Evolutionary conservation across 1,140 invertebrate species (phyloP).

Genomic region (Drosophila seguyi): DNA sequence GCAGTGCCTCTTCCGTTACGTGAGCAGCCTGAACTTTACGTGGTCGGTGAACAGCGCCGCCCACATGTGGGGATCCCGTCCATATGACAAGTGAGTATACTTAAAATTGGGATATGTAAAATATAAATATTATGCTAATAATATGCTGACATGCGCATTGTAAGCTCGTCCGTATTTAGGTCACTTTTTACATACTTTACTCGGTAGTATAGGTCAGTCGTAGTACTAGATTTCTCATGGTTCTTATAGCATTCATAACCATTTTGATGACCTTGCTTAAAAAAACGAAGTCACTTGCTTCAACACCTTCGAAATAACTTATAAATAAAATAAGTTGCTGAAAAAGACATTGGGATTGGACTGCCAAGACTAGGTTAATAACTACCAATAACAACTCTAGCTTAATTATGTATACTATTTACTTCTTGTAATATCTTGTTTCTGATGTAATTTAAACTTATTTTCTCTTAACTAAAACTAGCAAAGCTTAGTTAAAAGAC

Average conservation of each 20-base stretch:
- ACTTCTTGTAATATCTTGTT: background rate
- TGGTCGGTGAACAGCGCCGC: constrained; percentile 92
- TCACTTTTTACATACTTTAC: constrained; percentile 3
- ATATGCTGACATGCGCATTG: constrained; percentile 4
- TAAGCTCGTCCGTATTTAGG: background rate
- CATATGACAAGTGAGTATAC: constrained; percentile 85
- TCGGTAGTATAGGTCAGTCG: background rate
- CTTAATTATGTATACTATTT: background rate
- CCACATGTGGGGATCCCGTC: constrained; percentile 81
- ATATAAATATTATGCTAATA: constrained; percentile 1
- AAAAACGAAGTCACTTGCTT: background rate
- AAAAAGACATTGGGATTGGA: background rate
- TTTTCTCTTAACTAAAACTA: background rate
- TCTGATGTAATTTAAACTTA: background rate
- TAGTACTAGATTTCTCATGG: background rate
- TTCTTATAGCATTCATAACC: background rate
- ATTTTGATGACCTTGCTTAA: constrained; percentile 7
- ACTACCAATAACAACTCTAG: background rate
- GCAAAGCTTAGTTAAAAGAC: background rate
- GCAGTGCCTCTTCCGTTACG: constrained; percentile 90
- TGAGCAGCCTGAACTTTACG: constrained; percentile 92
- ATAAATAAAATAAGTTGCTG: background rate
- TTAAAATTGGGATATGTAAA: background rate
- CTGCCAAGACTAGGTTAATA: background rate
- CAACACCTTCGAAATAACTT: background rate